Evolutionary conservation across 2,113 vertebrate genomes (phyloP), one percentile per base, ranked within the genome.

Genomic region (Prunella fulvescens): DNA sequence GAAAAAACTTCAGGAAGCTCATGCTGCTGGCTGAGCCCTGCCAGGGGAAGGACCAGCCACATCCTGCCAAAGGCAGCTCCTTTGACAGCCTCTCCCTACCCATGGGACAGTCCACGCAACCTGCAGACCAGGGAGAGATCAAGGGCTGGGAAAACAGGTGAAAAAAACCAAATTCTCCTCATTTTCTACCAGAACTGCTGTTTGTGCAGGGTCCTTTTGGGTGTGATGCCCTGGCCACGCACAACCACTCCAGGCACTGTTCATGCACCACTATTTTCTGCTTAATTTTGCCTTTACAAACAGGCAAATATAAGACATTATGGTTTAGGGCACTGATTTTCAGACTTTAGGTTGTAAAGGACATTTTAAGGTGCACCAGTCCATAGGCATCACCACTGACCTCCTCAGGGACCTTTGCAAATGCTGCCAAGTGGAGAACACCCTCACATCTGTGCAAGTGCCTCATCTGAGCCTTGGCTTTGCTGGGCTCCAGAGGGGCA

Each of bases 391-490:
- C 60, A 29, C 23, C 10, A 1, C 9, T 28, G 19, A 40, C 56
- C 42, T 62, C 10, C 76, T 77, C 47, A 12, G 60, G 42, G n/a
- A 31, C 42, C 12, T 53, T 0, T 35, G 47, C 66, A 26, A 29
- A 39, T 2, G 6, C 7, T 72, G 50, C 48, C 22, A 18, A 10
- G 37, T 42, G 47, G 8, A 60, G 44, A 81, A 48, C 16, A 7
- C 7, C 39, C 44, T 8, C 0, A 1, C 8, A 42, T 31, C 12
- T 1, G 11, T 14, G 22, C 1, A 53, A 48, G 5, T 0, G 12
- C 58, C 25, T 22, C 11, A 4, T 2, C 8, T 23, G 54, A 87
- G 53, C 56, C 24, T 35, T 3, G 5, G 67, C 48, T 65, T 22
- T 19, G 19, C 60, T 33, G 15, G 22, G 42, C 64, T 76, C 50